These are phyloP conservation scores for Dasyurus viverrinus DNA, from an alignment of 2,113 vertebrate species.

Conservation along the genomic window DNA sequence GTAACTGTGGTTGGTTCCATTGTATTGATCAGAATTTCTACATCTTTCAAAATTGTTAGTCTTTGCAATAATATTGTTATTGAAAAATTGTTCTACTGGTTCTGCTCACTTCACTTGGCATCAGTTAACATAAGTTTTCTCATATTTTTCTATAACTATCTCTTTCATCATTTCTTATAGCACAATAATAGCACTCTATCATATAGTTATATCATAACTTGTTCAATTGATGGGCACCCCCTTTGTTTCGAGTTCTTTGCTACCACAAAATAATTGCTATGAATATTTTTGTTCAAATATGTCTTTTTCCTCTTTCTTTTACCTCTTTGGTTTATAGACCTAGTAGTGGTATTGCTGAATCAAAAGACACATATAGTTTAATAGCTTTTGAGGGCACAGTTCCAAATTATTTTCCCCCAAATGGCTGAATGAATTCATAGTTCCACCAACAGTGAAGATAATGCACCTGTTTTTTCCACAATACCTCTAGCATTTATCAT, in stretches of 20 bases:
- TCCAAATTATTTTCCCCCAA: no score
- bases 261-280: background rate
- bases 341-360: background rate
- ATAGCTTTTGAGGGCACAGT: no score
- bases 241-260: background rate
- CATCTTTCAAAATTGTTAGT: no score
- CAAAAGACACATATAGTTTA: background rate
- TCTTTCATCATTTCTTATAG: background rate
- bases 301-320: no score
- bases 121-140: background rate
- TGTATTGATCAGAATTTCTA: background rate
- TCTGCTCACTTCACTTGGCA: background rate
- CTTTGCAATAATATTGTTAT: background rate
- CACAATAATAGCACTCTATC: background rate
- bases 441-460: no score
- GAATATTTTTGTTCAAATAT: background rate
- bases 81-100: background rate
- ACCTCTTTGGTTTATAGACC: background rate
- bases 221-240: background rate
- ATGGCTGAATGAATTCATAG: no score
- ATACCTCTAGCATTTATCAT: no score
- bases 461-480: no score
- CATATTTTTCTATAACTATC: background rate
- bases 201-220: background rate
- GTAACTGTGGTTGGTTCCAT: background rate